Base-by-base conservation (phyloP, 2,113 vertebrate genomes). In the Corythoichthys haematopterus region DNA sequence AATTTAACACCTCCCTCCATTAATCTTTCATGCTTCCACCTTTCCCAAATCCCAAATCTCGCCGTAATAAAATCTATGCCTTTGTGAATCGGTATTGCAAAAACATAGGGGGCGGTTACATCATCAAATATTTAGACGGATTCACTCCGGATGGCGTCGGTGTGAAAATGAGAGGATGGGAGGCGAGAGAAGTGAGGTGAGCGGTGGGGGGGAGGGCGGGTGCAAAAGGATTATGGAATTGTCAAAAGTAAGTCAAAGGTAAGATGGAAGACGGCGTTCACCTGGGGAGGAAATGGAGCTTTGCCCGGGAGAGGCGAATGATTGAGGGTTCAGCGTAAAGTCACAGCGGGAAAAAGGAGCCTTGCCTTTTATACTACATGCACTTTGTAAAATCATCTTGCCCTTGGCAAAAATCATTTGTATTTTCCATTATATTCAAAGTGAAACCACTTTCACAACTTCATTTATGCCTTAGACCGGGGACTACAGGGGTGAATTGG, bases 241-340 rank as follows among this genome's bases (percentile, higher is more conserved):
- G 66, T 47, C 47, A 35, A 38, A 70, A 58, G 28, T 71, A 62
- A 68, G 66, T 47, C 47, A 35, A 38, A 70, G 61, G 28, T 71
- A 62, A 50, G 65, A 68, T 59, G 40, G 53, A 43, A 50, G 51
- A 62, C 65, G 28, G 10, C 0, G 35, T 62, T 60, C 16, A 4
- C 46, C 1, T 0, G 56, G 2, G 70, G 72, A 61, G 43, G 47
- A 80, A 68, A 69, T 64, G 53, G 45, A 75, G 78, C 63, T 67
- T 63, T 63, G 13, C 53, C 63, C 60, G 8, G 1, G 0, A 61
- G 58, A 68, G 15, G 50, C 72, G 52, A 53, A 69, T 37, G 60
- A 79, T 79, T 57, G 38, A 73, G 82, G 75, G 90, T 91, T 91
- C 88, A 91, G 55, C 59, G 55, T 78, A 78, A 84, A 85, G 89